Evolutionary conservation across 1,140 invertebrate species (phyloP).

Genomic region (Potamilus streckersoni): DNA sequence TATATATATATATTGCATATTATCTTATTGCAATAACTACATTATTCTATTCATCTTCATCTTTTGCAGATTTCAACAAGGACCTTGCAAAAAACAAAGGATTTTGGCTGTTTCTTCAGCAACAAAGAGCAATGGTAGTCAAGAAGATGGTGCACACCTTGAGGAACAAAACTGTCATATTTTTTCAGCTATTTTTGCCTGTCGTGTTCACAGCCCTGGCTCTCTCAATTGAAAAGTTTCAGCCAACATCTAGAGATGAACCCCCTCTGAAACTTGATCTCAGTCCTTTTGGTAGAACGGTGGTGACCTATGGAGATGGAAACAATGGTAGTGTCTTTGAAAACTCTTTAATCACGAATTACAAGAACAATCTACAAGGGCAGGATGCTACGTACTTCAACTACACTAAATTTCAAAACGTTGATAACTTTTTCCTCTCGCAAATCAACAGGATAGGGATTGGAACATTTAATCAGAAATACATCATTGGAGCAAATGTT

Average conservation of each 20-base stretch:
- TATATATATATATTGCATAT: too few species aligned
- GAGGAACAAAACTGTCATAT: not conserved
- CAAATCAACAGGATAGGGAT: constrained; percentile 11
- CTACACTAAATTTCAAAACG: not conserved
- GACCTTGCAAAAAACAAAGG: constrained; percentile 35
- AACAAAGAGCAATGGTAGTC: constrained; percentile 61
- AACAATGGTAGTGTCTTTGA: not conserved
- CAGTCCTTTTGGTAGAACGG: constrained; percentile 1
- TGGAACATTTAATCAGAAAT: constrained; percentile 19
- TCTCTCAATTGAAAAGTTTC: constrained; percentile 1
- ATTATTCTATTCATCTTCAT: not conserved
- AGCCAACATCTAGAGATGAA: constrained; percentile 1
- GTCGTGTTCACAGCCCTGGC: constrained; percentile 29
- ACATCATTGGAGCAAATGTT: constrained; percentile 19
- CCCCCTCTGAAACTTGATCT: constrained; percentile 18
- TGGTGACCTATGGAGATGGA: constrained; percentile 3
- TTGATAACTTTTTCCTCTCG: constrained; percentile 17
- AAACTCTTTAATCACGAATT: not conserved
- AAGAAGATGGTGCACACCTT: constrained; percentile 31
- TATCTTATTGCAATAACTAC: not conserved
- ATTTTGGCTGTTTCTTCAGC: constrained; percentile 40
- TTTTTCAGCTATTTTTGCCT: constrained; percentile 26
- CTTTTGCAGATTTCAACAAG: constrained; percentile 28
- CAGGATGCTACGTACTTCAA: not conserved
- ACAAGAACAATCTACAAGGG: not conserved